Evolutionary conservation across 2,797 vertebrate genomes (phyloP).

Genomic region (Pangasius sanitwongsei): DNA sequence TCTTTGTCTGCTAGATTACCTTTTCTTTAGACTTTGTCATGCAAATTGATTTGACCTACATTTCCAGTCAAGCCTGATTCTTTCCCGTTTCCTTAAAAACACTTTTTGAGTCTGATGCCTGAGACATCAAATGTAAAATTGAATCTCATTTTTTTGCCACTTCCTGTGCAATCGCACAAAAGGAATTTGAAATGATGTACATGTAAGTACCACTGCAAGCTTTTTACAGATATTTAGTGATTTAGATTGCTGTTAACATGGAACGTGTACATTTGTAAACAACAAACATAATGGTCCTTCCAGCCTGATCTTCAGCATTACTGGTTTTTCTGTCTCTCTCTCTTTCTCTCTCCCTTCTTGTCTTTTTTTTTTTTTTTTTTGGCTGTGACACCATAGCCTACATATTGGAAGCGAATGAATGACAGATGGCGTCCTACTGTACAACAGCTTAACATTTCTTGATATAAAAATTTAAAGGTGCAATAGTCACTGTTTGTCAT

Average conservation of each 20-base stretch:
- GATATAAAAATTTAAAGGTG: slow-evolving; percentile 7
- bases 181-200: background rate
- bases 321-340: no score
- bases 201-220: background rate
- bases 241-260: background rate
- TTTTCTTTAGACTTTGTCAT: slow-evolving; percentile 12
- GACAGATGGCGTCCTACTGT: slow-evolving; percentile 31
- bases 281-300: background rate
- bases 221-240: background rate
- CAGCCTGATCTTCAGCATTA: background rate
- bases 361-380: background rate
- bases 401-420: slow-evolving; percentile 20
- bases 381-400: background rate
- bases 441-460: slow-evolving; percentile 5
- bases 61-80: background rate
- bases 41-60: slow-evolving; percentile 21
- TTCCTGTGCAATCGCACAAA: background rate
- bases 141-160: background rate
- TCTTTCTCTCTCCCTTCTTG: no score
- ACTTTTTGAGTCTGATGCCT: background rate
- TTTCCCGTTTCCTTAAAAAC: no score
- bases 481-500: no score
- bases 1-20: background rate
- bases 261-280: background rate
- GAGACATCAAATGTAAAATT: background rate